Percentiles rank a stretch among this genome's conserved stretches.
These are phyloP conservation scores for Spilarctia lutea DNA, from an alignment of 2,888 invertebrate species.

Conservation along the genomic window DNA sequence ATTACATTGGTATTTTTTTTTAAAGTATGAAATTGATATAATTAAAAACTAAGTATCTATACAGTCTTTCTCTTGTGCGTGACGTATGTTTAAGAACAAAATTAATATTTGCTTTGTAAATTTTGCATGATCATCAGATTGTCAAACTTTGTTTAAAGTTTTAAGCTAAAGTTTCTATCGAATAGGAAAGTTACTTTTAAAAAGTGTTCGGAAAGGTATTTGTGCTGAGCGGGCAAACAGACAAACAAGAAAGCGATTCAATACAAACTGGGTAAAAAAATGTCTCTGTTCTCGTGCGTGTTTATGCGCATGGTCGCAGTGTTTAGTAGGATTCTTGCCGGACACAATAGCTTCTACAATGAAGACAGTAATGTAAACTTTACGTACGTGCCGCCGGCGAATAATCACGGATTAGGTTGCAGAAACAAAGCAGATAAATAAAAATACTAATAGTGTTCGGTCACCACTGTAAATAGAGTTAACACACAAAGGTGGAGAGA, in stretches of 20 bases:
- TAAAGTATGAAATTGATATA: background rate
- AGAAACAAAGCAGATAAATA: slow-evolving; percentile 64
- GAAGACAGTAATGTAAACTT: slow-evolving; percentile 64
- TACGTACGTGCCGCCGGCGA: slow-evolving; percentile 62
- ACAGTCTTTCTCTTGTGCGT: background rate
- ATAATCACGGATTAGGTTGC: slow-evolving; percentile 67
- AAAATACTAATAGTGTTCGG: slow-evolving; percentile 59
- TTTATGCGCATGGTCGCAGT: slow-evolving; percentile 31
- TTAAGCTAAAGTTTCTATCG: background rate
- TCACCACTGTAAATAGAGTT: slow-evolving; percentile 34
- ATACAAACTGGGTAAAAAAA: background rate
- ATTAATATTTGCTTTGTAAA: background rate
- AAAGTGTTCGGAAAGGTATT: background rate
- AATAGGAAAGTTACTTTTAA: background rate
- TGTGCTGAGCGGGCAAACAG: background rate
- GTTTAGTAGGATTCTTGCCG: slow-evolving; percentile 36
- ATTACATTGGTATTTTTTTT: background rate
- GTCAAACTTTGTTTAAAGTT: background rate
- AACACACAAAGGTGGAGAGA: slow-evolving; percentile 23
- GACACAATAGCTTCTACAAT: slow-evolving; percentile 49
- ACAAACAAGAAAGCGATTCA: background rate
- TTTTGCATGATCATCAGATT: background rate
- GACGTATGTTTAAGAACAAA: background rate
- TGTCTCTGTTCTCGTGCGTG: slow-evolving; percentile 10
- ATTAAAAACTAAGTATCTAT: background rate